phyloP scores from a whole-genome alignment of 2,113 vertebrate genomes.

The Aptenodytes forsteri region DNA sequence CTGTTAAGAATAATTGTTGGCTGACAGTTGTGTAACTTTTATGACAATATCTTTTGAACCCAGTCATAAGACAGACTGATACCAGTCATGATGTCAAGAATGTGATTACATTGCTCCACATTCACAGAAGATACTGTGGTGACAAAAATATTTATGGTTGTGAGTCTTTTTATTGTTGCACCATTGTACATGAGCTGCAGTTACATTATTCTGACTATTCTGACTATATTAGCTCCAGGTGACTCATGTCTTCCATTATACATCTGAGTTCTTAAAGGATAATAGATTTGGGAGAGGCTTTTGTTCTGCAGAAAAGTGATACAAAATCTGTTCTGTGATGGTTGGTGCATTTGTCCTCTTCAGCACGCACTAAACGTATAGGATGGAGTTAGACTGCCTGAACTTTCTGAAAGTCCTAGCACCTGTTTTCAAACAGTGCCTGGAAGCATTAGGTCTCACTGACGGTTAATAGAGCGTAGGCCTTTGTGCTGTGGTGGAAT shows the following conservation, averaged over 20 bases:
- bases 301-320: not conserved
- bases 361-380: not conserved
- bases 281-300: not conserved
- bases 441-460: not conserved
- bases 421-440: not conserved
- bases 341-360: not conserved
- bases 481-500: not conserved
- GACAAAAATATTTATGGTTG: not conserved
- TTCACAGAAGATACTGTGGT: not conserved
- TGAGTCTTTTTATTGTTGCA: not conserved
- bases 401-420: not conserved
- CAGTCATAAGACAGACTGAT: not conserved
- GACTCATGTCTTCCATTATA: not conserved
- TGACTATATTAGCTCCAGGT: not conserved
- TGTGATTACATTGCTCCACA: not conserved
- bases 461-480: rapidly evolving
- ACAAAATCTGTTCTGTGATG: not conserved
- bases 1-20: not conserved
- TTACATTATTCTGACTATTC: not conserved
- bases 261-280: not conserved
- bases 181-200: not conserved
- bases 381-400: not conserved
- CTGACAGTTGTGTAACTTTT: not conserved
- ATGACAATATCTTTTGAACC: not conserved
- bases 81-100: not conserved